Evolutionary conservation across 2,888 invertebrate genomes (phyloP).

Genomic region (Philaethria dido): DNA sequence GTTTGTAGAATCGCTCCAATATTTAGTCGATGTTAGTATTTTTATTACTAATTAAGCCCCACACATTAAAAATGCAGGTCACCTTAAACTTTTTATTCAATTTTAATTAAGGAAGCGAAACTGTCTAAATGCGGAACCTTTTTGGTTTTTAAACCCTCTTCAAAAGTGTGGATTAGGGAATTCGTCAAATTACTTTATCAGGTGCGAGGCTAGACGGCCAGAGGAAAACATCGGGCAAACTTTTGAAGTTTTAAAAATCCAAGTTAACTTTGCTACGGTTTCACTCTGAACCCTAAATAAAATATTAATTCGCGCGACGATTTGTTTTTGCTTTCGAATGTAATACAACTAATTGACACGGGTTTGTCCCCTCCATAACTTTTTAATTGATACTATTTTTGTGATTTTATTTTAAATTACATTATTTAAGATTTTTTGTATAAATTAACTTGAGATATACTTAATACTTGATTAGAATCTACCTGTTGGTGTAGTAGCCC

Average conservation of each 20-base stretch:
- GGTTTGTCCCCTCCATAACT: slow-evolving; percentile 50
- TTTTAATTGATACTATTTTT: slow-evolving; percentile 34
- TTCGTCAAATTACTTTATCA: slow-evolving; percentile 79
- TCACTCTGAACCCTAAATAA: slow-evolving; percentile 65
- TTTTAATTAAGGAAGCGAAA: slow-evolving; percentile 61
- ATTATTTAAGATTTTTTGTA: background rate
- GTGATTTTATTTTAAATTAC: background rate
- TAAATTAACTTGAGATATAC: background rate
- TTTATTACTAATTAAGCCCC: slow-evolving; percentile 20
- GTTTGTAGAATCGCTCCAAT: slow-evolving; percentile 32
- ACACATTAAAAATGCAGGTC: slow-evolving; percentile 62
- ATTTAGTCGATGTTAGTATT: slow-evolving; percentile 23
- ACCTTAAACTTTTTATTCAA: slow-evolving; percentile 62
- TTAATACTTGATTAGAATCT: background rate
- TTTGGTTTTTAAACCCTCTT: slow-evolving; percentile 75
- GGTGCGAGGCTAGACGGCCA: slow-evolving; percentile 71
- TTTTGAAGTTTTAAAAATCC: slow-evolving; percentile 80
- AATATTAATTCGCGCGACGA: slow-evolving; percentile 69
- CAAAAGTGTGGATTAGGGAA: slow-evolving; percentile 80
- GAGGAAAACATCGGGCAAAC: slow-evolving; percentile 66
- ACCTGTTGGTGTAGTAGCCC: background rate
- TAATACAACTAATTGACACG: slow-evolving; percentile 74
- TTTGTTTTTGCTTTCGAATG: slow-evolving; percentile 64
- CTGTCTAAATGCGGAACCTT: slow-evolving; percentile 50
- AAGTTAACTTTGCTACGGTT: slow-evolving; percentile 73